Conservation (phyloP, 2,888 invertebrate genomes). For the Atherix ibis region DNA sequence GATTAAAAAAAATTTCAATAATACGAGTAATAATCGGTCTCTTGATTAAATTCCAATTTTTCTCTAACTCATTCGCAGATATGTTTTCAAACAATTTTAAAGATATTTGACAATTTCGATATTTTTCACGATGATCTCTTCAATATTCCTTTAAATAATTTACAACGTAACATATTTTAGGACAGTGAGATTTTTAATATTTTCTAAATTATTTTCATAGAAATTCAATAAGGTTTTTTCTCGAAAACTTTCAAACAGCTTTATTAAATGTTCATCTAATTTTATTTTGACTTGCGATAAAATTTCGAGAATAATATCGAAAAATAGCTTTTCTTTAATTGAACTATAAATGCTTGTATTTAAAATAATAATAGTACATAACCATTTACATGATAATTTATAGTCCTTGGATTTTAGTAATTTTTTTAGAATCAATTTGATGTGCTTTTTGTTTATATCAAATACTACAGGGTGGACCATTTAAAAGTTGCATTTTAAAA, state of each 20-base stretch:
- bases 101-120: conserved; percentile 44
- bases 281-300: conserved; percentile 19
- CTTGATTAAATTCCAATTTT: conserved; percentile 47
- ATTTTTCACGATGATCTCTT: conserved; percentile 20
- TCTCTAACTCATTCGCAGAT: conserved; percentile 37
- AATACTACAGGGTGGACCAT: conserved; percentile 41
- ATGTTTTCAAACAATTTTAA: conserved; percentile 51
- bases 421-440: conserved; percentile 24
- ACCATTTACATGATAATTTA: conserved; percentile 52
- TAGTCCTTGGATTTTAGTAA: conserved; percentile 20
- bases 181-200: conserved; percentile 44
- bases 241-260: conserved; percentile 45
- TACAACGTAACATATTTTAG: conserved; percentile 47
- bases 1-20: too few relatives aligned
- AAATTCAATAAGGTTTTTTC: conserved; percentile 41
- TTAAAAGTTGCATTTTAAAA: too few relatives aligned
- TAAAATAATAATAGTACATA: conserved; percentile 45
- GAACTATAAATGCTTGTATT: conserved; percentile 22
- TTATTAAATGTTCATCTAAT: conserved; percentile 29
- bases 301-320: conserved; percentile 24
- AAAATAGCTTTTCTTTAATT: conserved; percentile 5
- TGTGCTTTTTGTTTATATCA: conserved; percentile 26
- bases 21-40: conserved; percentile 59
- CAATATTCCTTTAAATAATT: conserved; percentile 39
- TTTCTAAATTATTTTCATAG: conserved; percentile 45